A percentile compares a stretch with the other conserved stretches of the same genome.
Evolutionary conservation across 2,113 vertebrate species (phyloP).

Genomic region (Lepisosteus osseus): DNA sequence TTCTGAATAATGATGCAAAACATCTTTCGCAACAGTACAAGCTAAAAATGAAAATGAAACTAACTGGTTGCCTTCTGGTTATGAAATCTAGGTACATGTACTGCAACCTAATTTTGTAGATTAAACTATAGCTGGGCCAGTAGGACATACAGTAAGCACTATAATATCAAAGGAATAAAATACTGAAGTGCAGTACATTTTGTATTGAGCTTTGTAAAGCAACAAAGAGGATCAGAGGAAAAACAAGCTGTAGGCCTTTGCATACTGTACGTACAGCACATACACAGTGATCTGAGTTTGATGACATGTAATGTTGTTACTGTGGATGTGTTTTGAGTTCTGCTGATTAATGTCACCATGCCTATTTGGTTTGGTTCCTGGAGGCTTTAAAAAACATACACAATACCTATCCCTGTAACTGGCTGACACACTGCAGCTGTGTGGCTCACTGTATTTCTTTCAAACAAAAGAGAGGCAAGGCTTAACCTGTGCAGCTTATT

Average conservation of each 20-base stretch:
- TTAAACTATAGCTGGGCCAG: no score
- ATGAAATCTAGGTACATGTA: no score
- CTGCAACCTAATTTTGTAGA: no score
- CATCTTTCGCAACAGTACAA: no score
- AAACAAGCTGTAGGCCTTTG: conserved; percentile 29
- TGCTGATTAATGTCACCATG: conserved; percentile 41
- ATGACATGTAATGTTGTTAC: conserved; percentile 14
- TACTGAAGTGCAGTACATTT: neutral
- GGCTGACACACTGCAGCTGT: conserved; percentile 4
- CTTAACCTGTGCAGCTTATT: no score
- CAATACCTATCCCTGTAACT: conserved; percentile 13
- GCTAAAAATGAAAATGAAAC: neutral
- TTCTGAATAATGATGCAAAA: no score
- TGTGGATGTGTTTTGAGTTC: conserved; percentile 39
- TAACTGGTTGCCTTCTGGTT: neutral
- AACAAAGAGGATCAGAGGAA: conserved; percentile 10
- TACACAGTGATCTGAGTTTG: conserved; percentile 39
- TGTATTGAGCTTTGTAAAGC: neutral
- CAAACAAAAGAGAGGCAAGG: no score
- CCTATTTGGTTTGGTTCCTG: conserved; percentile 22
- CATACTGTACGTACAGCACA: neutral
- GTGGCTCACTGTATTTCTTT: no score
- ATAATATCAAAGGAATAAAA: neutral
- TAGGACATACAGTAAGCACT: no score
- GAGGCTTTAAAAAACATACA: conserved; percentile 45